phyloP scores from a whole-genome alignment of 1,140 invertebrate genomes.

The Battus philenor region DNA sequence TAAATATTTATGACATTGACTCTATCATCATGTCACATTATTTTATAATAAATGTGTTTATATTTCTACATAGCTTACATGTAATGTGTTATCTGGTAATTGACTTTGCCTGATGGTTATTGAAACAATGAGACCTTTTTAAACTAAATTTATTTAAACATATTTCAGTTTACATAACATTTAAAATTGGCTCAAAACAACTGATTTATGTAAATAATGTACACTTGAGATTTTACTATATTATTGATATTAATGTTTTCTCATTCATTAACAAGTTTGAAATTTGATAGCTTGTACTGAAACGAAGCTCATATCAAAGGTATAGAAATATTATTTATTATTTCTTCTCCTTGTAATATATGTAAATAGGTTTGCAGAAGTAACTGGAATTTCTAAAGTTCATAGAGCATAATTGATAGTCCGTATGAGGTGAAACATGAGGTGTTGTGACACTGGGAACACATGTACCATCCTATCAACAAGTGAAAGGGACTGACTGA shows the following conservation, averaged over 20 bases:
- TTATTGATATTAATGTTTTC: slow-evolving; percentile 10
- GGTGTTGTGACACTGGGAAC: slow-evolving; percentile 22
- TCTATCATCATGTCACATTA: too few relatives aligned
- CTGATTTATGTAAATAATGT: slow-evolving; percentile 9
- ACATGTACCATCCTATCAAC: background rate
- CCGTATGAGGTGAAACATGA: slow-evolving; percentile 30
- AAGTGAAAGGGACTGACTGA: background rate
- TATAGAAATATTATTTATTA: slow-evolving; percentile 60
- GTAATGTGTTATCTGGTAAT: too few relatives aligned
- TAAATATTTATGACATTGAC: too few relatives aligned
- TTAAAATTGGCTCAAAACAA: too few relatives aligned
- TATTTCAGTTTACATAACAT: too few relatives aligned
- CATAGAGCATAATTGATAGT: slow-evolving; percentile 26
- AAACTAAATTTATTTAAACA: too few relatives aligned
- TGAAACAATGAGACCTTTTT: too few relatives aligned
- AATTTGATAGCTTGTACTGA: slow-evolving; percentile 27
- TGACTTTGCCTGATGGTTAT: too few relatives aligned
- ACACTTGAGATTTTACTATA: slow-evolving; percentile 3
- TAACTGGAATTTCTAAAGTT: slow-evolving; percentile 29
- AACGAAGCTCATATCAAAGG: slow-evolving; percentile 58
- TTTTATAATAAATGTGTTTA: too few relatives aligned
- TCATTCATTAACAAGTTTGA: slow-evolving; percentile 1
- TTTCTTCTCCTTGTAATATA: slow-evolving; percentile 68
- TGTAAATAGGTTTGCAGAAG: slow-evolving; percentile 64
- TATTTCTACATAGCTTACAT: too few relatives aligned